Conservation (phyloP, 2,888 invertebrate genomes). For the Aradus depressus region DNA sequence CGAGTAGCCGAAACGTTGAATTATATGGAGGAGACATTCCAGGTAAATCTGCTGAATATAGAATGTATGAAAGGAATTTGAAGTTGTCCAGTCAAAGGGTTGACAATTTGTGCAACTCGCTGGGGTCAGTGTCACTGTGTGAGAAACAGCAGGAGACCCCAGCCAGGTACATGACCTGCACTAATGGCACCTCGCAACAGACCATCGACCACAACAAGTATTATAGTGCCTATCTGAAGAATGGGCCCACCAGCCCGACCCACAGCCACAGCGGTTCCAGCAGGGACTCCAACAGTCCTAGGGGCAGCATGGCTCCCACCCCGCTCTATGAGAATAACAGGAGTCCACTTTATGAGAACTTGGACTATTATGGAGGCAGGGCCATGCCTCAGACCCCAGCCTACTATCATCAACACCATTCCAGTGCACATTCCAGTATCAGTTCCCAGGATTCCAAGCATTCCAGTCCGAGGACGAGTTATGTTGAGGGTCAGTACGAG, state of each 20-base stretch:
- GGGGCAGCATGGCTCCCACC: conserved; percentile 35
- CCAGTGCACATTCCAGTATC: conserved; percentile 39
- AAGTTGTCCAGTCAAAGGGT: conserved; percentile 69
- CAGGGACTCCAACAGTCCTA: conserved; percentile 44
- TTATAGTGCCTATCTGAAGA: conserved; percentile 29
- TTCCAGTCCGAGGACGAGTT: conserved; percentile 39
- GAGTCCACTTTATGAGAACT: conserved; percentile 65
- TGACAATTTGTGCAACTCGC: conserved; percentile 44
- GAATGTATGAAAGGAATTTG: conserved; percentile 37
- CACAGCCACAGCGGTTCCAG: conserved; percentile 49
- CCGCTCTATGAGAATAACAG: conserved; percentile 33
- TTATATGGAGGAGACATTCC: background rate
- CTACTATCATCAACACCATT: conserved; percentile 49
- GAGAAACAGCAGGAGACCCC: conserved; percentile 25
- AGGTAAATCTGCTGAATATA: conserved; percentile 7
- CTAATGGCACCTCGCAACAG: conserved; percentile 22
- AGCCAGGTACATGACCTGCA: conserved; percentile 19
- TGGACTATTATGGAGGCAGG: conserved; percentile 61
- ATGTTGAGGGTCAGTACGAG: conserved; percentile 40
- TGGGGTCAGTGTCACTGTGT: conserved; percentile 20
- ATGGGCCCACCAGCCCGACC: conserved; percentile 41
- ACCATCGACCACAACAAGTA: conserved; percentile 30
- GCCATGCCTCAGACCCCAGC: conserved; percentile 43
- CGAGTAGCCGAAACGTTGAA: background rate
- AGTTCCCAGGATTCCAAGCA: conserved; percentile 41